Base-by-base conservation (phyloP, 2,797 vertebrate species). In the Tangara arthus region DNA sequence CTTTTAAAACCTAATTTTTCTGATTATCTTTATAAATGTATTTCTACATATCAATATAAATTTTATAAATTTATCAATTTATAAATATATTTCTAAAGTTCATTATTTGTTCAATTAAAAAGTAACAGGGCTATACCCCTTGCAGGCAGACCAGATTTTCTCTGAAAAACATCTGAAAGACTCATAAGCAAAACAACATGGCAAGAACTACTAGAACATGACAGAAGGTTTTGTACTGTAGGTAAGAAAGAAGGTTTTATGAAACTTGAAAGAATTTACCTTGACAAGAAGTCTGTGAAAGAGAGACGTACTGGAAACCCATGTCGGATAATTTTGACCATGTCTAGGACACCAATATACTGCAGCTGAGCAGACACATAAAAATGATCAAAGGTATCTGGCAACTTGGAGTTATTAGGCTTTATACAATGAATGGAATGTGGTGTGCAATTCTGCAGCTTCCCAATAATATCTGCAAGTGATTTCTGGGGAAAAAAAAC, bases 301-400 rank as follows among this genome's bases (percentile, higher is more conserved):
- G 98, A 97, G 82, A 99, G 98, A 60, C 99, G 99, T 49, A 99
- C 89, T 2, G 99, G 99, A 96, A 98, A 99, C 41, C 99, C 99
- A 6, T 99, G 98, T 27, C 99, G 98, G 95, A 99, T 98, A 97
- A 98, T 97, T 97, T 98, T 99, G 95, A 99, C 99, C 98, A 99
- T 99, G 93, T 99, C 99, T 82, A 99, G 98, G 70, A 99, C 99
- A 49, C 98, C 98, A 13, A 99, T 98, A 90, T 99, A 98, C 83
- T 99, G 99, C 75, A 99, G 98, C 94, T 99, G 99, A 47, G 98
- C 98, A 20, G 99, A 99, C 90, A 99, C 99, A 61, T 99, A 99
- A 96, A 98, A 97, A 97, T 98, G 98, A 96, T 99, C 99, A 72
- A 99, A 99, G 47, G 90, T 96, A 87, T 99, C 98, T 4, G 99